A percentile compares a stretch with the other conserved stretches of the same genome.
Evolutionary conservation across 2,888 invertebrate species (phyloP).

Genomic region (Macrosiphum euphorbiae): DNA sequence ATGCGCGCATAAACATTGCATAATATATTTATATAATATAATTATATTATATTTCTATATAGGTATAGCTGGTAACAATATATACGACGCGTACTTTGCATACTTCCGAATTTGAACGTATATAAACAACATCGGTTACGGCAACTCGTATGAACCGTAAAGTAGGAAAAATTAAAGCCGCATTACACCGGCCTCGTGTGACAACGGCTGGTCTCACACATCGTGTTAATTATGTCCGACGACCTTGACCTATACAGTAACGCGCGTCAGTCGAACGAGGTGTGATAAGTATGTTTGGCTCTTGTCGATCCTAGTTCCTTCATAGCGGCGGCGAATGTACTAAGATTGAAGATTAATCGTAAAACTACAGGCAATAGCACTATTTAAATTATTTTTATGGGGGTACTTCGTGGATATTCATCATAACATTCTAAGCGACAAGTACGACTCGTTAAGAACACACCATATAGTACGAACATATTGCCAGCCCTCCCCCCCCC

Average conservation of each 20-base stretch:
- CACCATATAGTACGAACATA: background rate
- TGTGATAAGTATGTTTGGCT: slow-evolving; percentile 32
- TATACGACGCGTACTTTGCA: background rate
- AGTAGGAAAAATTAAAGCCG: background rate
- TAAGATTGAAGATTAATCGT: background rate
- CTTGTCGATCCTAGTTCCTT: background rate
- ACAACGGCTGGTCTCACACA: slow-evolving; percentile 38
- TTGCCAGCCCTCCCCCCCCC: no score
- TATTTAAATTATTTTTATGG: background rate
- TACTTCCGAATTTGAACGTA: background rate
- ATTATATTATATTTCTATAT: slow-evolving; percentile 1
- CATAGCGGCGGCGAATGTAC: background rate
- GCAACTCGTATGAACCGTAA: background rate
- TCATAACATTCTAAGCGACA: background rate
- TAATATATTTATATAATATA: background rate
- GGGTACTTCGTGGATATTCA: background rate
- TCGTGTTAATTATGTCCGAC: background rate
- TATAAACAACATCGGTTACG: background rate
- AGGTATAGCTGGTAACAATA: background rate
- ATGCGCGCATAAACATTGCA: background rate
- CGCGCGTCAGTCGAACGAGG: slow-evolving; percentile 6
- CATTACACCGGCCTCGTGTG: background rate
- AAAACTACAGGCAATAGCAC: background rate
- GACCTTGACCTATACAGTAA: slow-evolving; percentile 61
- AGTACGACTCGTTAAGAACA: background rate